These are phyloP conservation scores for Vicugna pacos DNA, from an alignment of 2,113 vertebrate species.

Conservation along the genomic window DNA sequence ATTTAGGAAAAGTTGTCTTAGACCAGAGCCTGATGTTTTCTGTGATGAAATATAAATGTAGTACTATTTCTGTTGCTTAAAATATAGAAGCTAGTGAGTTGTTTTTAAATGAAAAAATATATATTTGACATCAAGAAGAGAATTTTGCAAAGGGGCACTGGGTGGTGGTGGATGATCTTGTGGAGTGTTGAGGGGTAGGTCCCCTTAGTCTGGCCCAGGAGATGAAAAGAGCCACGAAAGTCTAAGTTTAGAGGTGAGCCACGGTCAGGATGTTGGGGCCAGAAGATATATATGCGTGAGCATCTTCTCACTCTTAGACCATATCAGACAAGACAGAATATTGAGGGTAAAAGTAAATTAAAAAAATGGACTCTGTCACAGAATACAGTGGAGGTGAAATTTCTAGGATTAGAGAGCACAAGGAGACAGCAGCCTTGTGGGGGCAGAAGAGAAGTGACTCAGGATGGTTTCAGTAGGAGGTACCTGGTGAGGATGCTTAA, in stretches of 20 bases:
- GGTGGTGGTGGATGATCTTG: not conserved
- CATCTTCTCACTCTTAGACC: not conserved
- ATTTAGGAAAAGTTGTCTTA: not conserved
- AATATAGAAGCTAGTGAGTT: slow-evolving; percentile 6
- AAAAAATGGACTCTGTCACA: not conserved
- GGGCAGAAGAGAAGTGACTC: not conserved
- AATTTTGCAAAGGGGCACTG: not conserved
- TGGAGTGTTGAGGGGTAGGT: not conserved
- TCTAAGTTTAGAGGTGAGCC: not conserved
- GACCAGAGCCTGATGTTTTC: not conserved
- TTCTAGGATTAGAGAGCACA: not conserved
- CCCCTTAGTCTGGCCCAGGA: not conserved
- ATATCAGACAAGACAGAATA: not conserved
- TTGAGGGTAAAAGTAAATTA: not conserved
- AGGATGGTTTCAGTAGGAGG: not conserved
- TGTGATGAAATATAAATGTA: slow-evolving; percentile 14
- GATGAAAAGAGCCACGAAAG: not conserved
- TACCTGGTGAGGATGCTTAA: not conserved
- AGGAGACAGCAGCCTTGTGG: not conserved
- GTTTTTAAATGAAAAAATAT: not conserved
- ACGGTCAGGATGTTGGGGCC: not conserved
- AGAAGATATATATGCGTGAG: not conserved
- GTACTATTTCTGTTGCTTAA: not conserved
- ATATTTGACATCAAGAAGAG: not conserved
- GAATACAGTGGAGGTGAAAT: not conserved